Base-by-base conservation (phyloP, 1,140 invertebrate species). In the Sinella curviseta region DNA sequence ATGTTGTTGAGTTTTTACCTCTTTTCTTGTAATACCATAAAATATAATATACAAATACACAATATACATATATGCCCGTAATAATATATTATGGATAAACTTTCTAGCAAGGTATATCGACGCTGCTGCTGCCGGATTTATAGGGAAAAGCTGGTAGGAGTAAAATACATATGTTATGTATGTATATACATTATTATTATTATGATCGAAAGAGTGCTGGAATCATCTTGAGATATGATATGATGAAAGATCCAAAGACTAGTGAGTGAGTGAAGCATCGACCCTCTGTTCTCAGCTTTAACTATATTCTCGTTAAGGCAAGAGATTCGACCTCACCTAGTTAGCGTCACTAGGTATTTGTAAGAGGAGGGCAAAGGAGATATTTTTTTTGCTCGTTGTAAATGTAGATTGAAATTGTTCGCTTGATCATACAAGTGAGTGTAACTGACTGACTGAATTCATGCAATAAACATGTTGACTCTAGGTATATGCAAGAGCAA, bases 221-320 rank as follows among this genome's bases (percentile, higher is more conserved):
- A 70, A 70, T 70, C 65, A 70, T 70, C 31, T 33, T 70, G 31
- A 70, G 65, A 70, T 70, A 70, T 70, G 65, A 70, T 70, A 70
- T 70, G 65, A 70, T 70, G 65, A 70, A 70, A 70, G 65, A 70
- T 70, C 28, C 31, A 14, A 30, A 31, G 65, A 33, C 26, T 31
- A 70, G 31, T 14, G 12, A 70, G 31, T 14, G 12, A 70, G 65
- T 31, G 28, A 31, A 70, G 65, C 65, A 70, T 31, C 65, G 65
- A 70, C 65, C 65, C 31, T 70, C 26, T 70, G 3, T 70, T 31
- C 31, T 33, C 31, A 31, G 26, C 65, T 70, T 70, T 70, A 70
- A 70, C 28, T 70, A 70, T 70, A 33, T 33, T 70, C 65, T 70
- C n/a, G 65, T 70, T 70, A 70, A 70, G 65, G 65, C 65, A 70